A percentile compares a stretch with the other conserved stretches of the same genome.
Conservation (phyloP, 2,113 vertebrate genomes). For the Butorides virescens region DNA sequence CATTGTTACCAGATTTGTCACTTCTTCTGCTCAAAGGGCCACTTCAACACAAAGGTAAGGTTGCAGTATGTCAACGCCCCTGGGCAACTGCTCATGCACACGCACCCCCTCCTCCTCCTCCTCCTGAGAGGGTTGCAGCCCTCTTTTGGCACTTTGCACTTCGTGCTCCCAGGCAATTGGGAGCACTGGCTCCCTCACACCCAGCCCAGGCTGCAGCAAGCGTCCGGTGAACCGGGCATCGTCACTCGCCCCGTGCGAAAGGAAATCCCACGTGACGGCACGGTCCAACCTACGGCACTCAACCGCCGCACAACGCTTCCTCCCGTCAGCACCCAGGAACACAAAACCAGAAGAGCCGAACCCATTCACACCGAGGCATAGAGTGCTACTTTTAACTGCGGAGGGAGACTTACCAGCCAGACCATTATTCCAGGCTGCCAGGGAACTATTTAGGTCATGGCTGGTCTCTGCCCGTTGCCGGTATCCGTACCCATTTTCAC, state of each 20-base stretch:
- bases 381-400: background rate
- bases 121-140: too few species aligned
- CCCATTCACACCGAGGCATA: fast-evolving
- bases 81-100: background rate
- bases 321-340: background rate
- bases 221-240: fast-evolving
- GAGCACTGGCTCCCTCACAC: background rate
- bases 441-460: background rate
- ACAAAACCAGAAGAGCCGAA: background rate
- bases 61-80: background rate
- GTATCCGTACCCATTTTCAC: background rate
- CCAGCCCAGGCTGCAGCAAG: background rate
- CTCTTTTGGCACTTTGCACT: background rate
- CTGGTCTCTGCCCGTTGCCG: background rate
- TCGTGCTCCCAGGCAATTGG: fast-evolving
- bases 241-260: background rate
- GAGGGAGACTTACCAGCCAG: background rate
- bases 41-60: background rate
- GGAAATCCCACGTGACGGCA: background rate
- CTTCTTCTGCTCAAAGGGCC: background rate
- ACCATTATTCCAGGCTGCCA: background rate
- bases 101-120: too few species aligned
- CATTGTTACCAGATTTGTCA: background rate
- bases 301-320: background rate
- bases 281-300: fast-evolving